Evolutionary conservation across 23 tunicate genomes (phyloP).

Genomic region (Botrylloides violaceus): DNA sequence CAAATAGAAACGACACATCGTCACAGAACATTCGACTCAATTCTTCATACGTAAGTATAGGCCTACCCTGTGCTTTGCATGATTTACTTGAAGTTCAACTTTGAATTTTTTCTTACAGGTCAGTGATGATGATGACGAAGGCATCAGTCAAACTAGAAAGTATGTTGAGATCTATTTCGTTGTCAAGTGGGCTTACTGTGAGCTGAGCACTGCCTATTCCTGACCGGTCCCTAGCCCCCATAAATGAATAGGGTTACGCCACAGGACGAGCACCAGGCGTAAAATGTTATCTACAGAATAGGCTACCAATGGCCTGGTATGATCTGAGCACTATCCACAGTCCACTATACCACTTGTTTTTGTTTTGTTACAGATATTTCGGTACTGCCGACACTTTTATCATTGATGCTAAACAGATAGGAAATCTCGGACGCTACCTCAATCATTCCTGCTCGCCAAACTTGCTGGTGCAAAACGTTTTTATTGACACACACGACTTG

Average conservation of each 20-base stretch:
- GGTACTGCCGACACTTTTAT: constrained; percentile 56
- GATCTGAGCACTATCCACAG: no score
- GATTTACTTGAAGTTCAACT: no score
- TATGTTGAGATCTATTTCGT: no score
- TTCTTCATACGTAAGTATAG: background rate
- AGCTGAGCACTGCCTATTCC: no score
- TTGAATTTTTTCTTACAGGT: no score
- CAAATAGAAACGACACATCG: background rate
- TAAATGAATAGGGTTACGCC: no score
- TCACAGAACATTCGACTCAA: background rate
- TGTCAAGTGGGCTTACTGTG: no score
- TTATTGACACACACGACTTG: constrained; percentile 93
- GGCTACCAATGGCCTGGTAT: no score
- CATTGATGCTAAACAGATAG: constrained; percentile 92
- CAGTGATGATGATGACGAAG: constrained; percentile 3
- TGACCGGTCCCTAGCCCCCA: no score
- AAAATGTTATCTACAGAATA: no score
- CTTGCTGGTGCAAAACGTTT: constrained; percentile 90
- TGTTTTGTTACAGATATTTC: constrained; percentile 27
- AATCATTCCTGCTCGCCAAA: constrained; percentile 97
- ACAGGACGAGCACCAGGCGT: no score
- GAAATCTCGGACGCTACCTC: constrained; percentile 89
- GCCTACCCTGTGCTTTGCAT: background rate
- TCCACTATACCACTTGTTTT: no score
- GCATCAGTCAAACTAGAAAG: constrained; percentile 6